Evolutionary conservation across 2,113 vertebrate species (phyloP), one percentile per base, ranked within the genome.

Genomic region (Cryptoleucopteryx plumbea): DNA sequence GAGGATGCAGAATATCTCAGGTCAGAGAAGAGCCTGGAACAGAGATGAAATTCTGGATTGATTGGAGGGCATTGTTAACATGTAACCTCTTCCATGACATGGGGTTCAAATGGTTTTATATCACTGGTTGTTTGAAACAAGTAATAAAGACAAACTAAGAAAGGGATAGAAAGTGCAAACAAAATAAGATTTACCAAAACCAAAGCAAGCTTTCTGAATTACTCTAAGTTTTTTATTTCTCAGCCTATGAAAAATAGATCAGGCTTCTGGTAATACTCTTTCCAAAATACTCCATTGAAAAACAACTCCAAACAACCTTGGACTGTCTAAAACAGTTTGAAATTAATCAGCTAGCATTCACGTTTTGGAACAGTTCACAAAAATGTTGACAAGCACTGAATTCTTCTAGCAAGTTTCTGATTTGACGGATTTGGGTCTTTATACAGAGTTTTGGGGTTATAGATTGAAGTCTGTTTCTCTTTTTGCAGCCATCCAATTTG

Each of bases 351-450:
- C 26, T 84, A 67, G 17, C 38, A 68, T 77, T 88, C 74, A 87
- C 17, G 65, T 85, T 96, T 91, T 96, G 81, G 61, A 96, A 82
- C 31, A 85, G 53, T 73, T 97, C 74, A 88, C 53, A 74, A 32
- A 91, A 87, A 85, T 36, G 43, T 82, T 94, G 84, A 91, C 61
- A 82, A 58, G 45, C 78, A 70, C 27, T 70, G 45, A 82, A 72
- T 96, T 93, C 36, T 90, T 94, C 56, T 71, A 65, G 43, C 10
- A 75, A 42, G 56, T 55, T 85, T 95, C 78, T 87, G 32, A 61
- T 91, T 91, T 91, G 87, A 82, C 0, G 3, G 52, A 82, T 93
- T 91, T 84, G 48, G 27, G 78, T 91, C 81, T 91, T 91, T 75
- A 45, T 12, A 55, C 32, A 34, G 45, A 77, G 31, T 91, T 95